Evolutionary conservation across 2,113 vertebrate genomes (phyloP).

Genomic region (Callaeas wilsoni): DNA sequence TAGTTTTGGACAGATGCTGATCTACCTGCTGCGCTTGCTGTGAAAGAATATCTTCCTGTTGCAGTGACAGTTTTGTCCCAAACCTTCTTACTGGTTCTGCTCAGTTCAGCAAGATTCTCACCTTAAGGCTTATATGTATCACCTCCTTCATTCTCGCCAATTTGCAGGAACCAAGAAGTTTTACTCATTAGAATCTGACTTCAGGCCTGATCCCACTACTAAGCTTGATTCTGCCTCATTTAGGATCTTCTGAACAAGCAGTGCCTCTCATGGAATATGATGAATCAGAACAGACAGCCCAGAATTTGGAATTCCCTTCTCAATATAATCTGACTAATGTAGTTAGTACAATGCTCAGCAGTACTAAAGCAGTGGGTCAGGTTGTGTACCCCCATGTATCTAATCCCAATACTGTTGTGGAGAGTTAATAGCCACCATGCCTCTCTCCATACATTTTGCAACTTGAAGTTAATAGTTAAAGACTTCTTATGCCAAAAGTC

Average conservation of each 20-base stretch:
- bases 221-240: neutral
- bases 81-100: neutral
- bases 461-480: neutral
- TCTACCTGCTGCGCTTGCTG: neutral
- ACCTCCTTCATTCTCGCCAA: neutral
- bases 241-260: neutral
- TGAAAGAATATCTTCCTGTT: neutral
- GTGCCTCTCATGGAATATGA: neutral
- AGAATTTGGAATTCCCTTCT: neutral
- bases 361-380: neutral
- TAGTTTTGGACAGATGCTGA: neutral
- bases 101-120: neutral
- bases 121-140: too few species aligned
- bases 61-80: neutral
- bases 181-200: neutral
- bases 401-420: neutral
- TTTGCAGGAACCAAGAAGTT: neutral
- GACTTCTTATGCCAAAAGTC: neutral
- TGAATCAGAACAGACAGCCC: neutral
- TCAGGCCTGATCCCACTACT: neutral
- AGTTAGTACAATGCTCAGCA: neutral
- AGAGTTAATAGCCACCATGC: neutral
- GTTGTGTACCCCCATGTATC: neutral
- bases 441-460: neutral
- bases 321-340: neutral